Evolutionary conservation across 2,797 vertebrate genomes (phyloP), one percentile per base, ranked within the genome.

Genomic region (Manis javanica): DNA sequence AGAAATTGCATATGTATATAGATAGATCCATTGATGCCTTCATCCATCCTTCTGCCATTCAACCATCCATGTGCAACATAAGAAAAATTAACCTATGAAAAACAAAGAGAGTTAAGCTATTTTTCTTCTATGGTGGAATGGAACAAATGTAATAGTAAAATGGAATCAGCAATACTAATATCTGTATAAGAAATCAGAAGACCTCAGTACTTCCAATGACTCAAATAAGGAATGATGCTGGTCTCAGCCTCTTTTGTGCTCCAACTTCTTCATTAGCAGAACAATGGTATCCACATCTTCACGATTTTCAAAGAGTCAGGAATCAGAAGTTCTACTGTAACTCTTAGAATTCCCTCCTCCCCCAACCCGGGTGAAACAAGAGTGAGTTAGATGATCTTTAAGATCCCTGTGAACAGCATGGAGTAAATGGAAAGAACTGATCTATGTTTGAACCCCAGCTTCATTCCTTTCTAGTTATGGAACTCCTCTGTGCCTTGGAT

Each of bases 251-350:
- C 7, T 94, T 87, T 87, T 69, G 59, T 39, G 7, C 5, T 88
- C 57, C 7, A 24, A 6, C 39, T 39, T 37, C 34, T 77, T 64
- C 49, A 53, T n/a, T 23, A 55, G 14, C 5, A 64, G 61, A 72
- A 79, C n/a, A 91, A 10, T 66, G 37, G 6, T 82, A 46, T 57
- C 46, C 34, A 5, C 34, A 14, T 79, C 71, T 64, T 71, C 23
- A 24, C 34, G 72, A 78, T 49, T 66, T 5, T 79, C 63, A 42
- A 75, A 92, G 87, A 92, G 94, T 97, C 79, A 55, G 74, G 82
- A 98, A 95, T 98, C 97, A 97, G 96, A 97, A 97, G 34, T 96
- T 97, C 23, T 86, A 19, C 57, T 82, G 86, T 75, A 79, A 79
- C 29, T 71, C 49, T n/a, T 63, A 39, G 34, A 78, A 49, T 34